A percentile compares a stretch with the other conserved stretches of the same genome.
phyloP scores from a whole-genome alignment of 2,797 vertebrate genomes.

The Podarcis lilfordi region DNA sequence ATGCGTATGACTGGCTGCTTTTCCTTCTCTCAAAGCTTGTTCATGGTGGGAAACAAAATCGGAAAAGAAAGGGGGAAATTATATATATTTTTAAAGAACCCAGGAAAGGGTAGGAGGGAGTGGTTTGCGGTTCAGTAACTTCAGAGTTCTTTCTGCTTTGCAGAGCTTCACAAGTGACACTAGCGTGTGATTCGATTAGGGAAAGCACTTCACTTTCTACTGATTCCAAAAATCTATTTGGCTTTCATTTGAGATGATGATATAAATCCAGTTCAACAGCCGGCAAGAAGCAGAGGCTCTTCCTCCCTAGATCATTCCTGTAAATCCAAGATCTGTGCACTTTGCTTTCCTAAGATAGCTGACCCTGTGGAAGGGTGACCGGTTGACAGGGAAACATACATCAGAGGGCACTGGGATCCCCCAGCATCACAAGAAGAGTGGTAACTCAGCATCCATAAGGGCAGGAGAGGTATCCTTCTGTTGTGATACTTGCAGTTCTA shows the following conservation, averaged over 20 bases:
- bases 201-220: slow-evolving; percentile 47
- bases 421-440: background rate
- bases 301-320: fast-evolving
- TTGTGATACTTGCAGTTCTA: background rate
- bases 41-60: background rate
- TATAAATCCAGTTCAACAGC: slow-evolving; percentile 27
- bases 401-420: background rate
- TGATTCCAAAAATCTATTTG: slow-evolving; percentile 28
- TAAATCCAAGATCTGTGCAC: fast-evolving
- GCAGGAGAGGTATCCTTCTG: background rate
- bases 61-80: slow-evolving; percentile 16
- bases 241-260: slow-evolving; percentile 26
- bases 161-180: slow-evolving; percentile 58
- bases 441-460: background rate
- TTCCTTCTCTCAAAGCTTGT: background rate
- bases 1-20: background rate
- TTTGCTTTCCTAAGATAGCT: background rate
- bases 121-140: slow-evolving; percentile 61
- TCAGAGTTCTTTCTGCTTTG: slow-evolving; percentile 67
- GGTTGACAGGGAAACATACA: background rate
- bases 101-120: fast-evolving
- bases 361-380: background rate
- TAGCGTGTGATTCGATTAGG: slow-evolving; percentile 70
- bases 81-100: background rate
- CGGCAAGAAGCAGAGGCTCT: background rate